phyloP scores from a whole-genome alignment of 2,113 vertebrate species.

The Acanthisitta chloris region DNA sequence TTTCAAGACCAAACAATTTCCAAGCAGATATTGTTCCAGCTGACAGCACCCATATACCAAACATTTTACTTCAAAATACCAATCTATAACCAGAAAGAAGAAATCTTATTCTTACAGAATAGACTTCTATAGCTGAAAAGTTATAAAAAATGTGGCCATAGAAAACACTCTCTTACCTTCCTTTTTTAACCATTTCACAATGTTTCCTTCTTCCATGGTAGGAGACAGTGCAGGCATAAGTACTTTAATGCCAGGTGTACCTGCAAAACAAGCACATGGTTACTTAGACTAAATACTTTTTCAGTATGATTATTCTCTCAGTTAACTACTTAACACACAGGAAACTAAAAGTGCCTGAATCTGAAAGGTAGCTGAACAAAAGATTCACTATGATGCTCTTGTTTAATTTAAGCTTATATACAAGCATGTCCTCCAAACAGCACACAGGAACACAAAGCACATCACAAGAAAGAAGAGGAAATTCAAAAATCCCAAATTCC shows the following conservation, averaged over 20 bases:
- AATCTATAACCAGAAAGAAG: not conserved
- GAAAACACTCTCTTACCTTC: conserved; percentile 82
- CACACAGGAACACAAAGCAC: not conserved
- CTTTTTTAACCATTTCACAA: conserved; percentile 96
- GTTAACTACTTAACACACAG: not conserved
- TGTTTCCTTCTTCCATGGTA: conserved; percentile 95
- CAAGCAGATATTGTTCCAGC: not conserved
- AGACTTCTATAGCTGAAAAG: not conserved
- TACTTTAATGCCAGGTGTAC: conserved; percentile 81
- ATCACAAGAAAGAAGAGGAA: not conserved
- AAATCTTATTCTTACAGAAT: not conserved
- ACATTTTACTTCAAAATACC: not conserved
- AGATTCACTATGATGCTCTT: not conserved
- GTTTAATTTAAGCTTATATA: not conserved
- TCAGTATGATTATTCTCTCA: not conserved
- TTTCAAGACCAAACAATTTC: not conserved
- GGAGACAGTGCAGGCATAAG: conserved; percentile 97
- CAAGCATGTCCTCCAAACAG: not conserved
- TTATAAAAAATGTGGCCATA: not conserved
- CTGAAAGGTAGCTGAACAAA: not conserved
- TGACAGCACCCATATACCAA: not conserved
- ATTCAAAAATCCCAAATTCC: not conserved
- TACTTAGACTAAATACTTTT: not conserved
- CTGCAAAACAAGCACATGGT: conserved; percentile 66
- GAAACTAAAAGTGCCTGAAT: not conserved